Evolutionary conservation across 2,797 vertebrate species (phyloP).

Genomic region (Sebastes trivittatus): DNA sequence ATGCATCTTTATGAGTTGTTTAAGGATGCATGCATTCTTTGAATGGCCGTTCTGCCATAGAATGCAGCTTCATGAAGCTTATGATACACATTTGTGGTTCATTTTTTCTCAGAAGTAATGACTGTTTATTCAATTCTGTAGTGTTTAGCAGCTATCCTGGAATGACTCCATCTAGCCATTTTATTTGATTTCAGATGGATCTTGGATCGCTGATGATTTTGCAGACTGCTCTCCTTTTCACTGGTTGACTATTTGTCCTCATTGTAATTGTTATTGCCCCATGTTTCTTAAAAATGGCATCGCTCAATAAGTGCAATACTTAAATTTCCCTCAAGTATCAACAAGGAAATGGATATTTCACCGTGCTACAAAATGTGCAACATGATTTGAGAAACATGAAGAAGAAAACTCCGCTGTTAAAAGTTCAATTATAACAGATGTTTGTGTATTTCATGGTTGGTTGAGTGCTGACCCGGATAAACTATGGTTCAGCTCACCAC

Average conservation of each 20-base stretch:
- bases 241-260: conserved; percentile 15
- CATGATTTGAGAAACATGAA: neutral
- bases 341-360: neutral
- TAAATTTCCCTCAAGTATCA: neutral
- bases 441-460: neutral
- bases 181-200: conserved; percentile 11
- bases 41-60: neutral
- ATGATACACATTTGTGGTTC: neutral
- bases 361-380: neutral
- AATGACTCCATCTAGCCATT: conserved; percentile 3
- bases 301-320: neutral
- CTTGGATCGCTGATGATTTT: conserved; percentile 7
- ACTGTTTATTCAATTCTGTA: neutral
- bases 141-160: neutral
- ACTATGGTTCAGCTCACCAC: neutral
- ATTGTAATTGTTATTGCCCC: conserved; percentile 32
- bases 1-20: neutral
- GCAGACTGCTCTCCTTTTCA: neutral
- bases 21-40: neutral
- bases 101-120: neutral
- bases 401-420: neutral
- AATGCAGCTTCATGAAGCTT: neutral
- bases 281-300: conserved; percentile 32
- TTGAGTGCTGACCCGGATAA: neutral
- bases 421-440: neutral